Percentiles rank a stretch among this genome's conserved stretches.
These are phyloP conservation scores for Syrphus vitripennis DNA, from an alignment of 2,888 invertebrate species.

Conservation along the genomic window DNA sequence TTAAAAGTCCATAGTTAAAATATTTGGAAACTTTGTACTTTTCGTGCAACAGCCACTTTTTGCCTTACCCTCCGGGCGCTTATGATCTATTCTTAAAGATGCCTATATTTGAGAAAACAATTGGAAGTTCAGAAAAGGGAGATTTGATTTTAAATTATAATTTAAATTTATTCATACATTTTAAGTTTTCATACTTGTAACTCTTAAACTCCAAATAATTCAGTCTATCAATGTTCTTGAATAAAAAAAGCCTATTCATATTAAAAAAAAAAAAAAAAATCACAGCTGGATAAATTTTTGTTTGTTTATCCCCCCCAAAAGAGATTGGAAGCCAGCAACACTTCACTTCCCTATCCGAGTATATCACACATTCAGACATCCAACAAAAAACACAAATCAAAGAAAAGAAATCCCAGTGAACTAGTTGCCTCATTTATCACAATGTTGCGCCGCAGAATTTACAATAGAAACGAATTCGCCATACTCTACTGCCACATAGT, in stretches of 20 bases:
- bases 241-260: background rate
- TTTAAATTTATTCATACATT: too few relatives aligned
- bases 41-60: too few relatives aligned
- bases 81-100: too few relatives aligned
- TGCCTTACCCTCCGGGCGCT: too few relatives aligned
- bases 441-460: constrained; percentile 28
- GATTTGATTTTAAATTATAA: too few relatives aligned
- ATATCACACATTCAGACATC: background rate
- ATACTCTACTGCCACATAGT: constrained; percentile 28
- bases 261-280: background rate
- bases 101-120: too few relatives aligned
- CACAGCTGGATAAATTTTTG: background rate
- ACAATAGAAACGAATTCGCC: constrained; percentile 41
- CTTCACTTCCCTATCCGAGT: background rate
- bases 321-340: background rate
- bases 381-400: constrained; percentile 1
- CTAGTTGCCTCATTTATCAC: constrained; percentile 56
- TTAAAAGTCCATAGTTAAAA: too few relatives aligned
- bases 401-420: constrained; percentile 37
- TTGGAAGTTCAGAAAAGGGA: too few relatives aligned
- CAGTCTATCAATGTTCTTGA: too few relatives aligned
- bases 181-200: too few relatives aligned
- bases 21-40: too few relatives aligned
- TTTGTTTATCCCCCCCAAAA: background rate
- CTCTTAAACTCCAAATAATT: too few relatives aligned